Base-by-base conservation (phyloP, 2,888 invertebrate species). In the Incurvaria masculella region DNA sequence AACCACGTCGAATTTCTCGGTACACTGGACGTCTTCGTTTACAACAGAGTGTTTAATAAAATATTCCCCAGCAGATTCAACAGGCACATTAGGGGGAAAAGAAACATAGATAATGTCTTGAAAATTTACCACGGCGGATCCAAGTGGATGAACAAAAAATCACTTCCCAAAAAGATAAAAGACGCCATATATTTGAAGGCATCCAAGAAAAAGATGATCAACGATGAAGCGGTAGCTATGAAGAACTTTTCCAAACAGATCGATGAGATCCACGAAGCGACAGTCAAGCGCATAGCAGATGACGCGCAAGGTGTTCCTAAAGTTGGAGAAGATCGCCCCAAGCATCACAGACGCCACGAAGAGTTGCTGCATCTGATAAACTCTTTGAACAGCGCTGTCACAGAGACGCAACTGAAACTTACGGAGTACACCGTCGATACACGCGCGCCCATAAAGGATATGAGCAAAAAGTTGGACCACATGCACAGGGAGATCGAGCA, bases 1-100 rank as follows among this genome's bases (percentile, higher is more conserved):
- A 82, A 83, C 52, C 83, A 83, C 61, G 81, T 81, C 0, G 79
- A 79, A 49, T 81, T 81, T 52, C 61, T 82, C 33, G 68, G 73
- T 21, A 74, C 78, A 8, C 57, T 81, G 47, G 81, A 81, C 44
- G 71, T 72, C n/a, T 59, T 81, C 21, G 73, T 80, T 0, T 80
- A 79, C 52, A 79, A 79, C 51, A 69, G 62, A 53, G 59, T 72
- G 16, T 72, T 75, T 46, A 67, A 57, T 10, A 64, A 62, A 21
- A 61, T 73, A 20, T 55, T 79, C 5, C 79, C 80, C 1, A 66
- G 53, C 23, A 60, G 52, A 43, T 47, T 72, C 1, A 72, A 68
- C 33, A 59, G 58, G 2, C 65, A 61, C 14, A 64, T 79, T 2
- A 73, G 67, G 48, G 65, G 62, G 40, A 73, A 72, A 54, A 59